A percentile compares a stretch with the other conserved stretches of the same genome.
Evolutionary conservation across 2,797 vertebrate species (phyloP).

Genomic region (Periparus ater): DNA sequence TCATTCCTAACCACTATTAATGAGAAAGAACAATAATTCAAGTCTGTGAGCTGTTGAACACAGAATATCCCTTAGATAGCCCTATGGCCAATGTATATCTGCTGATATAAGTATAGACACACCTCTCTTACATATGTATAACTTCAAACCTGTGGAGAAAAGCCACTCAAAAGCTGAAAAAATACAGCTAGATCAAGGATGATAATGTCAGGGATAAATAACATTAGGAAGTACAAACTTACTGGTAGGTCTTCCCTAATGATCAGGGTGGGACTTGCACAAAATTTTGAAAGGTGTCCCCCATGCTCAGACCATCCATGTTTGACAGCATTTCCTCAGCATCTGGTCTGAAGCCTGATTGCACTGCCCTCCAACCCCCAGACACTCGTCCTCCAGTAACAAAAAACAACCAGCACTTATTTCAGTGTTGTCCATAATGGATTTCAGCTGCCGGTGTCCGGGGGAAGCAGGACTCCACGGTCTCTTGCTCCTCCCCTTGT

Average conservation of each 20-base stretch:
- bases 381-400: not conserved
- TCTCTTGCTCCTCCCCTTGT: not conserved
- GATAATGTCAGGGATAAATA: not conserved
- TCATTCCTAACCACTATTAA: not conserved
- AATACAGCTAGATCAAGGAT: not conserved
- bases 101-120: not conserved
- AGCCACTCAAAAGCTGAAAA: not conserved
- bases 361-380: not conserved
- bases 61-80: not conserved
- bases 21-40: not conserved
- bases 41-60: not conserved
- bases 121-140: not conserved
- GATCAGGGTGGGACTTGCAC: not conserved
- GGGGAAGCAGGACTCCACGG: not conserved
- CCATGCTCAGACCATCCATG: not conserved
- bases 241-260: not conserved
- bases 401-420: not conserved
- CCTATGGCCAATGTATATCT: not conserved
- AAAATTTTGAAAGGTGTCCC: not conserved
- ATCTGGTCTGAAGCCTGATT: not conserved
- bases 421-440: not conserved
- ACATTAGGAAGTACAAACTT: not conserved
- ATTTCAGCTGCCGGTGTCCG: not conserved
- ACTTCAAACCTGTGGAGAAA: not conserved
- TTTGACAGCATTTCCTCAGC: not conserved